Evolutionary conservation across 2,113 vertebrate species (phyloP).

Genomic region (Mormoops blainvillei): DNA sequence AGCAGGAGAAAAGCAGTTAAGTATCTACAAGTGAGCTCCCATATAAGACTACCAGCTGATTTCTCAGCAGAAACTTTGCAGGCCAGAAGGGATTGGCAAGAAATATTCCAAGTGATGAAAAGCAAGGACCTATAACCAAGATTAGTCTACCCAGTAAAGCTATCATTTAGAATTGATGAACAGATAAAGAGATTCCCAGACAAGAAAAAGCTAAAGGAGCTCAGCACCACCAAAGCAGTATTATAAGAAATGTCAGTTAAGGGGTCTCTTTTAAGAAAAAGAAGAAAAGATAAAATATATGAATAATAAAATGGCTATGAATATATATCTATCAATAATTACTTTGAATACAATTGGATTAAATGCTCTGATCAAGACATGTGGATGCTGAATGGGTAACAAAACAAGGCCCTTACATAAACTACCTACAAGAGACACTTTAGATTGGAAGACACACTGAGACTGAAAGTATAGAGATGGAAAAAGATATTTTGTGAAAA

Average conservation of each 20-base stretch:
- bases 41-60: neutral
- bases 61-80: neutral
- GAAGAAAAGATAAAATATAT: neutral
- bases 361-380: neutral
- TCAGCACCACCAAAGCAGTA: neutral
- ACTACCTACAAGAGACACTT: neutral
- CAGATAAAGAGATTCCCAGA: neutral
- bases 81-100: neutral
- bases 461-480: neutral
- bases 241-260: neutral
- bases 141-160: neutral
- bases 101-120: neutral
- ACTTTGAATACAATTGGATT: neutral
- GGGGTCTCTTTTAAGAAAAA: neutral
- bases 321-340: neutral
- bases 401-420: neutral
- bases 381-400: neutral
- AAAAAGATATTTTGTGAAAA: neutral
- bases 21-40: neutral
- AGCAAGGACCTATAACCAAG: neutral
- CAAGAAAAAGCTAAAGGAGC: neutral
- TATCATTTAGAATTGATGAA: neutral
- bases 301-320: neutral
- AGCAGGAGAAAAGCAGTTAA: neutral
- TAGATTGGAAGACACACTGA: neutral